A percentile compares a stretch with the other conserved stretches of the same genome.
Conservation (phyloP, 2,797 vertebrate species). For the Poecile montanus region DNA sequence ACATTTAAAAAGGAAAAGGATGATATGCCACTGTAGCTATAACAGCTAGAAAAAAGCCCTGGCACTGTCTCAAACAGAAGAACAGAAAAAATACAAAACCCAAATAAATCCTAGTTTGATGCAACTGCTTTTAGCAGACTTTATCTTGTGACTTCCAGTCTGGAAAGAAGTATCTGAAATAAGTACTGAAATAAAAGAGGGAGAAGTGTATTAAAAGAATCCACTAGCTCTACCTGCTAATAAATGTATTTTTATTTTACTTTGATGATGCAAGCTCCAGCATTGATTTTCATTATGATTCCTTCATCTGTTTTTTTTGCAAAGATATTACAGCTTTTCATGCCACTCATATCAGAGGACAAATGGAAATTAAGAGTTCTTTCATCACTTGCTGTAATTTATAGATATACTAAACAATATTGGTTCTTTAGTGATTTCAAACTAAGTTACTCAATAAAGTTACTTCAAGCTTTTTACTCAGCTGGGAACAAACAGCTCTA, state of each 20-base stretch:
- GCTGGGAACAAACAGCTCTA: neutral
- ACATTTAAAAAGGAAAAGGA: neutral
- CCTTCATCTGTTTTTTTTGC: neutral
- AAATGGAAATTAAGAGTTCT: neutral
- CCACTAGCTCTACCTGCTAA: neutral
- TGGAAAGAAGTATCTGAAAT: neutral
- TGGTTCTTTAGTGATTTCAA: neutral
- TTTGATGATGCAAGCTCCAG: neutral
- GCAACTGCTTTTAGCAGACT: neutral
- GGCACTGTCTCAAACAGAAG: neutral
- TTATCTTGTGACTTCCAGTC: neutral
- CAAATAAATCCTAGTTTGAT: neutral
- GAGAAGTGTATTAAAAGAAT: neutral
- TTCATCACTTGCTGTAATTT: neutral
- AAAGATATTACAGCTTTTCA: neutral
- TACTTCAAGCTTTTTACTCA: neutral
- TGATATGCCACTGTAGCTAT: neutral
- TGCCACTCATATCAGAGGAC: neutral
- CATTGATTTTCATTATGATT: neutral
- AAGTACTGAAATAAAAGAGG: neutral
- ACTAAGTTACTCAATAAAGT: neutral
- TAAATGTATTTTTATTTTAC: neutral
- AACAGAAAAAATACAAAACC: neutral
- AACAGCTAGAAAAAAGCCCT: neutral
- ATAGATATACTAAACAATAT: neutral